These are phyloP conservation scores for Pachyseris speciosa DNA, from an alignment of 64 coral and sea anemone genomes.

Conservation along the genomic window DNA sequence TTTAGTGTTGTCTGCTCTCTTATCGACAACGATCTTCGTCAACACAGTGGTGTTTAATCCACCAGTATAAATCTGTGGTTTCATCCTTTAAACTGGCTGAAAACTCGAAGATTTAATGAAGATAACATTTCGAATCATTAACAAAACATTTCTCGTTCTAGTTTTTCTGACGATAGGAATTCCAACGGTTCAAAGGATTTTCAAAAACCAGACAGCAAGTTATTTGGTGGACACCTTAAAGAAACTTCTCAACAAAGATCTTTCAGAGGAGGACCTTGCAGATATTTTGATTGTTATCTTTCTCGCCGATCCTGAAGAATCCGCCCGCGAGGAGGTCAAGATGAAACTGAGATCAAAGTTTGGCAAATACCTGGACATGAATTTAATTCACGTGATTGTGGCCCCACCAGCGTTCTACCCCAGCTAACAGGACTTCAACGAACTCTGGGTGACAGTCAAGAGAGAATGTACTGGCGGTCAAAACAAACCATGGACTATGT, in stretches of 20 bases:
- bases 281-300: slow-evolving; percentile 73
- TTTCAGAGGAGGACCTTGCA: slow-evolving; percentile 34
- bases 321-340: slow-evolving; percentile 60
- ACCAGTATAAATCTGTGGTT: no score
- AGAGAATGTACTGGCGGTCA: slow-evolving; percentile 91
- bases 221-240: slow-evolving; percentile 72
- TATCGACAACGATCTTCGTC: no score
- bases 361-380: slow-evolving; percentile 54
- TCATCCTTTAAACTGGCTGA: background rate
- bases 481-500: slow-evolving; percentile 89
- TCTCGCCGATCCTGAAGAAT: slow-evolving; percentile 63
- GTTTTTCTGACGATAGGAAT: slow-evolving; percentile 89
- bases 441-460: slow-evolving; percentile 55
- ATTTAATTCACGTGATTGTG: slow-evolving; percentile 81
- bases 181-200: slow-evolving; percentile 76
- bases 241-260: slow-evolving; percentile 31
- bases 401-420: slow-evolving; percentile 81
- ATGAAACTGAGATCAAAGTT: slow-evolving; percentile 8
- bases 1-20: no score
- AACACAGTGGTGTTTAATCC: no score
- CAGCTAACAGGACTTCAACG: slow-evolving; percentile 57
- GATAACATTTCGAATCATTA: background rate
- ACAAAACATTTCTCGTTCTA: background rate
- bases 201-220: slow-evolving; percentile 67
- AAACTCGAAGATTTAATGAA: no score